These are phyloP conservation scores for Nemurella pictetii DNA, from an alignment of 2,888 invertebrate genomes.

Conservation along the genomic window DNA sequence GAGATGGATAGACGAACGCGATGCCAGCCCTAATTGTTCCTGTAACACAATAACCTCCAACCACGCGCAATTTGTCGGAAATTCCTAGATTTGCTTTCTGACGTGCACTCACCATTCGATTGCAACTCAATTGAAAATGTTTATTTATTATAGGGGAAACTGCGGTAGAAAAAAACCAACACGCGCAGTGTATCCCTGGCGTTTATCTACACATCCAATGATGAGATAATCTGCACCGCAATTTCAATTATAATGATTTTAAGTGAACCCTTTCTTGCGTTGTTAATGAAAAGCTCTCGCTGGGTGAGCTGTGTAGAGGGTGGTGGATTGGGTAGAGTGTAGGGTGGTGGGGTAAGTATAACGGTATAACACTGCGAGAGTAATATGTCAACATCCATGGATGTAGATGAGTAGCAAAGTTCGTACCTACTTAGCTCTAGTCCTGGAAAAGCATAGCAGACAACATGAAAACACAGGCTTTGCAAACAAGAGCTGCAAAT, in stretches of 20 bases:
- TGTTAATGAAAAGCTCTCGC: conserved; percentile 1
- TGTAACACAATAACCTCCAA: background rate
- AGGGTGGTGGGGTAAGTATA: conserved; percentile 11
- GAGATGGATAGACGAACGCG: no score
- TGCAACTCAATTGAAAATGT: background rate
- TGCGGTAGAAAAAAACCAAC: background rate
- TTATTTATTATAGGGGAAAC: background rate
- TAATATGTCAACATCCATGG: background rate
- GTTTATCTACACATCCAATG: no score
- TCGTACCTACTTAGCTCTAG: background rate
- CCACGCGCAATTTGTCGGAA: background rate
- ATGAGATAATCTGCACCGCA: background rate
- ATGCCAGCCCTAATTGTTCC: background rate
- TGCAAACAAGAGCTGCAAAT: no score
- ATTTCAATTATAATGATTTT: conserved; percentile 27
- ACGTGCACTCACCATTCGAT: background rate
- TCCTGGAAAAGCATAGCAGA: no score
- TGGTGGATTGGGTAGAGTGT: background rate
- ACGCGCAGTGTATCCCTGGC: background rate
- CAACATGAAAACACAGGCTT: no score
- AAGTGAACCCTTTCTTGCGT: conserved; percentile 23
- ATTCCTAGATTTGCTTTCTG: background rate
- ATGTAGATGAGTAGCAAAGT: background rate
- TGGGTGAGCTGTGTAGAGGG: conserved; percentile 4
- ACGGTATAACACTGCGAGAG: no score